These are phyloP conservation scores for Mus pahari DNA, from an alignment of 2,113 vertebrate species.

Conservation along the genomic window DNA sequence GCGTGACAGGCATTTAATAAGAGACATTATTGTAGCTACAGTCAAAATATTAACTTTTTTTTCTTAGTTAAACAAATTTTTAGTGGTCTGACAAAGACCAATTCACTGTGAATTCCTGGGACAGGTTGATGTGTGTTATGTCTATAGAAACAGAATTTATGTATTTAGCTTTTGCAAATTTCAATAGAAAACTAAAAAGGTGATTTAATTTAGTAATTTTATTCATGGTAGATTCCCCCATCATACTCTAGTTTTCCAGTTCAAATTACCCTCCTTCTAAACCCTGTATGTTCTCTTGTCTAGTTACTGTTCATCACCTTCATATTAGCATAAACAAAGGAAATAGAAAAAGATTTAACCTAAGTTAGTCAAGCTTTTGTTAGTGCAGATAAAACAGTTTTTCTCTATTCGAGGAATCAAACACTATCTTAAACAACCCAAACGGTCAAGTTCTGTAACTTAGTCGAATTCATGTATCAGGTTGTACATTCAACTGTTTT, in stretches of 20 bases:
- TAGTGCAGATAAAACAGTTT: neutral
- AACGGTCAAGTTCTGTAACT: neutral
- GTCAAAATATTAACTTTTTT: slow-evolving; percentile 17
- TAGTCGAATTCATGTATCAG: neutral
- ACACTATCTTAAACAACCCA: neutral
- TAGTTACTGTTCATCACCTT: neutral
- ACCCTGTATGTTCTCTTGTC: slow-evolving; percentile 23
- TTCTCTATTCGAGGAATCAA: neutral
- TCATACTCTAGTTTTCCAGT: slow-evolving; percentile 8
- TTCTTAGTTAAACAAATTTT: slow-evolving; percentile 4
- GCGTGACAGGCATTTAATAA: neutral
- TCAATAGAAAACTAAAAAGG: neutral
- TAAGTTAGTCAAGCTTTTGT: slow-evolving; percentile 25
- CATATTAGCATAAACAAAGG: neutral
- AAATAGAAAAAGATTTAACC: slow-evolving; percentile 35
- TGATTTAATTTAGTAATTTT: slow-evolving; percentile 44
- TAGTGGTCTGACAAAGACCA: neutral
- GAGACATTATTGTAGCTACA: neutral
- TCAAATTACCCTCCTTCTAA: neutral
- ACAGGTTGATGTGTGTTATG: neutral
- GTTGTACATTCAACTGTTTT: slow-evolving; percentile 4
- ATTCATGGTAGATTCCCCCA: neutral
- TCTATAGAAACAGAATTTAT: neutral
- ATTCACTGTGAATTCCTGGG: slow-evolving; percentile 10
- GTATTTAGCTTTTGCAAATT: slow-evolving; percentile 17